Conservation (phyloP, 1,140 invertebrate genomes). For the Atta cephalotes region DNA sequence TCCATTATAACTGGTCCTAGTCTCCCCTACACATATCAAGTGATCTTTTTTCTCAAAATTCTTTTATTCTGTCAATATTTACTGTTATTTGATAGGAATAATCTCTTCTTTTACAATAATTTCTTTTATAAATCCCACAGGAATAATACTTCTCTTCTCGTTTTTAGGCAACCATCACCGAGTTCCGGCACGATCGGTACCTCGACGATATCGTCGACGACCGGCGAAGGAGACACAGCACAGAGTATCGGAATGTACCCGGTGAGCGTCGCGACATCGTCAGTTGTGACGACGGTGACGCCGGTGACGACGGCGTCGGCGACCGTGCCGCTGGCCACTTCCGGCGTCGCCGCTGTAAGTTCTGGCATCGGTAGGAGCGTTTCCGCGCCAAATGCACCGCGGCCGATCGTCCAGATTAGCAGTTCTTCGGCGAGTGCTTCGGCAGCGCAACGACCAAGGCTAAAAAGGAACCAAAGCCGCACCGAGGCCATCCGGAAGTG, state of each 20-base stretch:
- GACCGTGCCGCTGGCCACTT: conserved; percentile 60
- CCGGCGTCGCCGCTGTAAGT: conserved; percentile 65
- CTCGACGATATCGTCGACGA: conserved; percentile 82
- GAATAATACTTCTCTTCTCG: neutral
- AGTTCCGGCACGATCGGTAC: conserved; percentile 83
- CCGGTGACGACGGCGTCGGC: conserved; percentile 77
- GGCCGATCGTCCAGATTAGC: conserved; percentile 75
- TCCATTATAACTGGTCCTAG: neutral
- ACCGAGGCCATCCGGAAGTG: conserved; percentile 84
- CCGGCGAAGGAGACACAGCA: conserved; percentile 78
- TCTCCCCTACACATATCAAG: neutral
- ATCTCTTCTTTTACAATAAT: neutral
- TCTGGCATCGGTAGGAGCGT: conserved; percentile 79
- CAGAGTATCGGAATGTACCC: conserved; percentile 80
- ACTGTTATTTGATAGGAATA: neutral
- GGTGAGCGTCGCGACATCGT: conserved; percentile 72
- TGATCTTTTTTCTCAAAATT: neutral
- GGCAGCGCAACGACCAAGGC: conserved; percentile 82
- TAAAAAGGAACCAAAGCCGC: conserved; percentile 81
- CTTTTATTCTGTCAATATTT: neutral
- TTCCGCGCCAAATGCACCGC: conserved; percentile 80
- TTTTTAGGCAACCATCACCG: conserved; percentile 84
- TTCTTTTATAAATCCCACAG: neutral
- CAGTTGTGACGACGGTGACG: conserved; percentile 78
- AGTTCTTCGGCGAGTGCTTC: conserved; percentile 78